Percentiles rank a stretch among this genome's conserved stretches.
These are phyloP conservation scores for Clitarchus hookeri DNA, from an alignment of 2,888 invertebrate genomes.

Conservation along the genomic window DNA sequence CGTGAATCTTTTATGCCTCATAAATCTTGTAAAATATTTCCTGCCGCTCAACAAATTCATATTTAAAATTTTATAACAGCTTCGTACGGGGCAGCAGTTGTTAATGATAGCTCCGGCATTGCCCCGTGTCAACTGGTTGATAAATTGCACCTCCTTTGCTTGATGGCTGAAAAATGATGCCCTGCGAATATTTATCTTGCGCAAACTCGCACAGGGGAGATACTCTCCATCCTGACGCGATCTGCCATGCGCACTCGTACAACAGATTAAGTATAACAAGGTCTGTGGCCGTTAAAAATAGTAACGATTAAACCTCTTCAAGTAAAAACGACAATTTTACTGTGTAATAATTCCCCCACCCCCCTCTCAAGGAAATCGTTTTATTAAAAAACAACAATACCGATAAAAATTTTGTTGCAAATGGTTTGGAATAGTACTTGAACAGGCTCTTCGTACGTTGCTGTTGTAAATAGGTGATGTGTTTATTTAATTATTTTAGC, in stretches of 20 bases:
- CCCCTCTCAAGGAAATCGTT: too few species aligned
- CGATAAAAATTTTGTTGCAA: too few species aligned
- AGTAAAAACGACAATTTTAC: too few species aligned
- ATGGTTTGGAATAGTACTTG: too few species aligned
- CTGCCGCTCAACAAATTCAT: conserved; percentile 14
- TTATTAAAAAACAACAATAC: too few species aligned
- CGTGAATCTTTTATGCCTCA: background rate
- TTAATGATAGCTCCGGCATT: background rate
- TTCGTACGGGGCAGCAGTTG: background rate
- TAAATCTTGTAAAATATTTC: conserved; percentile 7
- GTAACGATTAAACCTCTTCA: background rate
- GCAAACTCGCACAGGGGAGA: background rate
- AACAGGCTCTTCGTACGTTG: too few species aligned
- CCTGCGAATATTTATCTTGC: conserved; percentile 5
- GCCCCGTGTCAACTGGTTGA: background rate
- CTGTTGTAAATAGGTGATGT: too few species aligned
- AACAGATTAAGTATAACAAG: background rate
- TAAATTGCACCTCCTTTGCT: conserved; percentile 2
- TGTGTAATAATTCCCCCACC: too few species aligned
- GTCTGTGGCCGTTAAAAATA: background rate
- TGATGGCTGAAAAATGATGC: conserved; percentile 5
- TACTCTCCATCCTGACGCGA: background rate
- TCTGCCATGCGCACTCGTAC: background rate
- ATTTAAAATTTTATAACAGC: background rate
- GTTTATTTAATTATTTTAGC: too few species aligned